Evolutionary conservation across 2,113 vertebrate species (phyloP), one percentile per base, ranked within the genome.

Genomic region (Coregonus clupeaformis): DNA sequence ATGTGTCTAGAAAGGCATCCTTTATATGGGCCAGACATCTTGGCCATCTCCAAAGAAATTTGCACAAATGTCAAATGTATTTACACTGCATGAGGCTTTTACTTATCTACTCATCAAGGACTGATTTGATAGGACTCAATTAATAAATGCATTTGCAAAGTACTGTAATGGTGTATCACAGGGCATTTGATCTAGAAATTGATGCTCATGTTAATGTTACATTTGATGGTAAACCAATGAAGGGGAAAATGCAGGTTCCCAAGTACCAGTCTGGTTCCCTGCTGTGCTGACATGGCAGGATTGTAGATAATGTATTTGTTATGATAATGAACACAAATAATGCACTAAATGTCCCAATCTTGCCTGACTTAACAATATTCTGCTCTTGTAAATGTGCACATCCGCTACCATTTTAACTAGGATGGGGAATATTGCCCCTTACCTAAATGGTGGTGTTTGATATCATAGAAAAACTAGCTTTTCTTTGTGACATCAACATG

Each of bases 291-390:
- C 64, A 49, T 69, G 30, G 7, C 67, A 72, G 32, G 63, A 66
- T 49, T 70, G 36, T 16, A 5, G 29, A 55, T 36, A 20, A 20
- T 77, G 71, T 68, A 63, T 79, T 42, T 3, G 42, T 71, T 63
- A 42, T 42, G 36, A 42, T 68, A 73, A 67, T 67, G 22, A 77
- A 66, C 32, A 68, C 6, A 62, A 75, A 57, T 4, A 42, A 52
- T 7, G 20, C n/a, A 5, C 6, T 24, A 2, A 42, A 64, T 59
- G 57, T 73, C 69, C n/a, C 64, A 66, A 30, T 62, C 1, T 12
- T 55, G 60, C 70, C 76, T 72, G 27, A 27, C 27, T 27, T 1
- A 27, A 27, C 20, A 62, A 66, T n/a, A 36, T 36, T 29, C 66
- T 36, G 16, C 20, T 47, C 16, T 30, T 71, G 22, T 45, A 24